Conservation (phyloP, 2,888 invertebrate species). For the Terebella lapidaria region DNA sequence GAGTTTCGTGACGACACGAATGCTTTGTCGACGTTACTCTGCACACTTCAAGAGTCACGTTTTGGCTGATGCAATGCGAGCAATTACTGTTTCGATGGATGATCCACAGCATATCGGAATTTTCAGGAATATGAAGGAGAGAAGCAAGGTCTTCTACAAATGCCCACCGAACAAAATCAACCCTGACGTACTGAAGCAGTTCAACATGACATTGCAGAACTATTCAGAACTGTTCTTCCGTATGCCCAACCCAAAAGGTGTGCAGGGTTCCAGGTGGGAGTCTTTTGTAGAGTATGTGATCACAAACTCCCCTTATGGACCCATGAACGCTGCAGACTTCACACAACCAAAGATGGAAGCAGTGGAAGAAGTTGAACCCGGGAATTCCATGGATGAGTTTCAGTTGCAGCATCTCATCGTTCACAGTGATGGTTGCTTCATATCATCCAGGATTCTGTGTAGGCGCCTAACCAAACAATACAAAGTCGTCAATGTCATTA, state of each 20-base stretch:
- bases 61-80: slow-evolving; percentile 10
- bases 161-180: slow-evolving; percentile 5
- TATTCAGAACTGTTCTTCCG: slow-evolving; percentile 2
- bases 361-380: not conserved
- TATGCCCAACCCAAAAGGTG: slow-evolving; percentile 1
- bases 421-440: slow-evolving; percentile 13
- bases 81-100: slow-evolving; percentile 6
- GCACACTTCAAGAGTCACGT: slow-evolving; percentile 8
- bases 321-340: not conserved
- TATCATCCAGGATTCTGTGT: slow-evolving; percentile 12
- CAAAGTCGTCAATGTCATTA: not conserved
- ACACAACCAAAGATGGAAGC: not conserved
- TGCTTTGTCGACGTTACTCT: slow-evolving; percentile 8
- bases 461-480: slow-evolving; percentile 2
- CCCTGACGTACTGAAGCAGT: not conserved
- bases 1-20: slow-evolving; percentile 7
- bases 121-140: slow-evolving; percentile 3
- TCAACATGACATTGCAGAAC: not conserved
- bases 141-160: slow-evolving; percentile 11
- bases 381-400: slow-evolving; percentile 4
- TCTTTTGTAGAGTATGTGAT: slow-evolving; percentile 3
- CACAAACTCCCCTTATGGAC: slow-evolving; percentile 3
- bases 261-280: not conserved
- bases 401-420: slow-evolving; percentile 9
- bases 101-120: slow-evolving; percentile 12